A percentile compares a stretch with the other conserved stretches of the same genome.
Evolutionary conservation across 2,797 vertebrate species (phyloP).

Genomic region (Peromyscus melanophrys): DNA sequence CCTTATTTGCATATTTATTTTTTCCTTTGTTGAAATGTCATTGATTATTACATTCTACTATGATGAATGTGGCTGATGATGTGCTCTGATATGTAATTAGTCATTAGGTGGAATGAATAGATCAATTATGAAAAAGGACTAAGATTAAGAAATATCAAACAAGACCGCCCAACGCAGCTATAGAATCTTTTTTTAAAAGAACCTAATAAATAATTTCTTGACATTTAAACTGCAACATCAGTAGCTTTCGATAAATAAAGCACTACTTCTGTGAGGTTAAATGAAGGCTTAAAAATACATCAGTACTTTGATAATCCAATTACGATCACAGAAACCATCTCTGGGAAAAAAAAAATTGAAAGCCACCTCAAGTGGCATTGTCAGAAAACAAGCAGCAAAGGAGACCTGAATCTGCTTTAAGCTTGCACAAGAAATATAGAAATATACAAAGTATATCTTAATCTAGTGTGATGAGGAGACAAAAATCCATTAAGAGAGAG

Average conservation of each 20-base stretch:
- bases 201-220: slow-evolving; percentile 91
- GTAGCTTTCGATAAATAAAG: slow-evolving; percentile 91
- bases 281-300: slow-evolving; percentile 88
- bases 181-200: slow-evolving; percentile 87
- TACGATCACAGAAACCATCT: slow-evolving; percentile 84
- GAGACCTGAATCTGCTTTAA: slow-evolving; percentile 64
- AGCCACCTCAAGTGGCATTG: slow-evolving; percentile 70
- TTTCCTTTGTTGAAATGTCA: slow-evolving; percentile 99
- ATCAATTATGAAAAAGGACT: slow-evolving; percentile 98
- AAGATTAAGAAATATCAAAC: slow-evolving; percentile 97
- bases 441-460: slow-evolving; percentile 64
- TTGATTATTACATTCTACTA: slow-evolving; percentile 99
- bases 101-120: slow-evolving; percentile 99
- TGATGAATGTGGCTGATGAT: slow-evolving; percentile 99
- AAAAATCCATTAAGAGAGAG: slow-evolving; percentile 45
- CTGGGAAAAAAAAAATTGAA: slow-evolving; percentile 68
- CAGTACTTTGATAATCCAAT: slow-evolving; percentile 89
- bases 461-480: slow-evolving; percentile 22
- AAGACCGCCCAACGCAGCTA: slow-evolving; percentile 92
- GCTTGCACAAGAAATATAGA: slow-evolving; percentile 46
- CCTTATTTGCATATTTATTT: slow-evolving; percentile 99
- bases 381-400: slow-evolving; percentile 64
- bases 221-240: slow-evolving; percentile 91
- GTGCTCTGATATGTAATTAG: slow-evolving; percentile 99
- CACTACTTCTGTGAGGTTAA: slow-evolving; percentile 89